These are phyloP conservation scores for Bufo gargarizans DNA, from an alignment of 2,113 vertebrate species.

Conservation along the genomic window DNA sequence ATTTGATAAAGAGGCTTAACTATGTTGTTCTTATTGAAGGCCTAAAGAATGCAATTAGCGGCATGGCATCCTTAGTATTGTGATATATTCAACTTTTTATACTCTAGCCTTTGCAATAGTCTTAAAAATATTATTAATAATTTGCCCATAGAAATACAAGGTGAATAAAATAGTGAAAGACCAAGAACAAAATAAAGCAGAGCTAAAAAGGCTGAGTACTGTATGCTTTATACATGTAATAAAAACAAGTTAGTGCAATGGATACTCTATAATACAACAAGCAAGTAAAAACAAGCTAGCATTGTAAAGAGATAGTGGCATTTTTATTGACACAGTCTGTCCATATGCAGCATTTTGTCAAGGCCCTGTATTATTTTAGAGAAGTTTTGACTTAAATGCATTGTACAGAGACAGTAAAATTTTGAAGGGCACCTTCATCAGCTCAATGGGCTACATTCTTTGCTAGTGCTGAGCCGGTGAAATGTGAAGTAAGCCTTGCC, in stretches of 20 bases:
- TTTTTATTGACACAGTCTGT: constrained; percentile 16
- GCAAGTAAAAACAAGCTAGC: neutral
- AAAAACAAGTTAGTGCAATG: constrained; percentile 20
- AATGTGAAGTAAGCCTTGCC: constrained; percentile 5
- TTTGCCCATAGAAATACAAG: neutral
- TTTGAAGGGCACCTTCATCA: constrained; percentile 32
- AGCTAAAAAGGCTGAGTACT: neutral
- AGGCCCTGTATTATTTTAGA: neutral
- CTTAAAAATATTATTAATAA: constrained; percentile 38
- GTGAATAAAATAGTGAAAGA: constrained; percentile 16
- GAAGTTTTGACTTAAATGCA: constrained; percentile 10
- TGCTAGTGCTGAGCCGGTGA: constrained; percentile 20
- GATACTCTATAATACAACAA: neutral
- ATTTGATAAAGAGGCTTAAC: constrained; percentile 44
- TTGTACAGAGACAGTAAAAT: constrained; percentile 18
- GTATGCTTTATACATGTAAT: constrained; percentile 10
- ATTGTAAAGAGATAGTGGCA: neutral
- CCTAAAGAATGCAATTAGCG: constrained; percentile 48
- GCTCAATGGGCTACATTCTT: neutral
- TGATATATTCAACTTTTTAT: constrained; percentile 33
- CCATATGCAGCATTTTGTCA: constrained; percentile 16
- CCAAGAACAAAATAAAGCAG: neutral
- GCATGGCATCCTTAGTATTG: constrained; percentile 21
- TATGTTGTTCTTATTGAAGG: constrained; percentile 49
- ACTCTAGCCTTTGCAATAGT: constrained; percentile 2